phyloP scores from a whole-genome alignment of 2,888 invertebrate genomes.

The Abrostola tripartita region DNA sequence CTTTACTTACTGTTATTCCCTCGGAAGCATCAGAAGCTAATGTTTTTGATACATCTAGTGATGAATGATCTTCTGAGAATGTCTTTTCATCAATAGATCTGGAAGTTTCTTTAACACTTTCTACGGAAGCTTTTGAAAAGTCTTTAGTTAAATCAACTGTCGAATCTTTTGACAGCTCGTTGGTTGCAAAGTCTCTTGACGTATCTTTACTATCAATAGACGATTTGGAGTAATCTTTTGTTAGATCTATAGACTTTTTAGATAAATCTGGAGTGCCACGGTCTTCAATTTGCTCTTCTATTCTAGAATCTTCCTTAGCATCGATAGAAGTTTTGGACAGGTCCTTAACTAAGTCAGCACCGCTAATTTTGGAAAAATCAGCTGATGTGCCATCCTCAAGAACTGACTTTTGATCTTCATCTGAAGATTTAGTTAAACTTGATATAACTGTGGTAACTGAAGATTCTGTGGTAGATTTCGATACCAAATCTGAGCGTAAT shows the following conservation, averaged over 20 bases:
- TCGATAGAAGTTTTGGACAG: slow-evolving; percentile 82
- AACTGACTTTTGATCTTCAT: slow-evolving; percentile 83
- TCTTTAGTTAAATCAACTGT: slow-evolving; percentile 83
- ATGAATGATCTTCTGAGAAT: slow-evolving; percentile 85
- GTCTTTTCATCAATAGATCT: slow-evolving; percentile 85
- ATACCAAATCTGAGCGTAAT: slow-evolving; percentile 75
- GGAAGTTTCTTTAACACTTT: slow-evolving; percentile 83
- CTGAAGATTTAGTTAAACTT: slow-evolving; percentile 83
- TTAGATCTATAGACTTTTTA: slow-evolving; percentile 82
- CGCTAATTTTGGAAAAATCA: slow-evolving; percentile 84
- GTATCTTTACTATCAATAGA: slow-evolving; percentile 86
- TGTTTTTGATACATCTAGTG: slow-evolving; percentile 84
- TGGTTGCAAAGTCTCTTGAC: slow-evolving; percentile 84
- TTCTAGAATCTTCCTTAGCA: slow-evolving; percentile 77
- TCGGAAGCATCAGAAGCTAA: slow-evolving; percentile 85
- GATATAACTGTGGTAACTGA: slow-evolving; percentile 84
- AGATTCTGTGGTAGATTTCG: slow-evolving; percentile 85
- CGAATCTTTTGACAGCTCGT: slow-evolving; percentile 85
- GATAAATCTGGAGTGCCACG: slow-evolving; percentile 83
- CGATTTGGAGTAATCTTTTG: slow-evolving; percentile 85
- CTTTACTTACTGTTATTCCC: slow-evolving; percentile 77
- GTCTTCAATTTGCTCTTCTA: slow-evolving; percentile 78
- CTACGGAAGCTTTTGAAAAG: slow-evolving; percentile 82
- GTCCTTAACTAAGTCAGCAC: slow-evolving; percentile 82
- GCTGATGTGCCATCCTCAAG: slow-evolving; percentile 84